phyloP scores from a whole-genome alignment of 2,888 invertebrate genomes.

The Drosophila maculinotata region DNA sequence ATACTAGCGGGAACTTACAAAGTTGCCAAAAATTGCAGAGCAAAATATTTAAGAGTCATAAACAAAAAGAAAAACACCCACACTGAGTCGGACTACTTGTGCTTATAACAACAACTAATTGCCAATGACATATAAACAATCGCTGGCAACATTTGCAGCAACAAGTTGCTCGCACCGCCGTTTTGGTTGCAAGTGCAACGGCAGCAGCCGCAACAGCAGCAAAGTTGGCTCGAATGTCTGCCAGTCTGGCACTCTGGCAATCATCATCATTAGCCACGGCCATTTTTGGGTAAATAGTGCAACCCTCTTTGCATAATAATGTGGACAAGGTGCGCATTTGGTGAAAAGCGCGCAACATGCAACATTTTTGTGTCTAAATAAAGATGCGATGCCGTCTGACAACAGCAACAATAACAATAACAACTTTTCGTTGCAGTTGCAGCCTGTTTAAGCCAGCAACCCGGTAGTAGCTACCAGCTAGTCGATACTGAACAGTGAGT shows the following conservation, averaged over 20 bases:
- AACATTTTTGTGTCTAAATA: conserved; percentile 79
- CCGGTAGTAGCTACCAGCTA: conserved; percentile 69
- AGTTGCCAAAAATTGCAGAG: conserved; percentile 29
- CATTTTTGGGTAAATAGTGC: conserved; percentile 85
- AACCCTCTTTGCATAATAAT: conserved; percentile 85
- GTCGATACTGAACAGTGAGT: neutral
- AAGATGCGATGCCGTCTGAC: conserved; percentile 69
- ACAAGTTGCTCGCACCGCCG: conserved; percentile 50
- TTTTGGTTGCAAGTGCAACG: conserved; percentile 62
- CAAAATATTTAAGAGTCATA: conserved; percentile 56
- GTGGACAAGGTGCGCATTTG: conserved; percentile 79
- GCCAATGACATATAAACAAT: conserved; percentile 78
- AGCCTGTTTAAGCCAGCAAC: conserved; percentile 53
- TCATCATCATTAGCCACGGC: conserved; percentile 83
- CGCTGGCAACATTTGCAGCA: conserved; percentile 47
- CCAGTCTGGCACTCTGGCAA: conserved; percentile 50
- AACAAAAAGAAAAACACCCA: conserved; percentile 21
- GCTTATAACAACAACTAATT: conserved; percentile 69
- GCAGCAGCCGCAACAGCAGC: conserved; percentile 21
- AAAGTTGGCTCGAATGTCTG: conserved; percentile 57
- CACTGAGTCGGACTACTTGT: conserved; percentile 27
- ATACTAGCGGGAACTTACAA: conserved; percentile 1
- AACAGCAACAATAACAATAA: conserved; percentile 26
- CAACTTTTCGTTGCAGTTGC: conserved; percentile 47
- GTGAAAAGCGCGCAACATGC: conserved; percentile 79